Conservation (phyloP, 2,888 invertebrate species). For the Ganaspis brasiliensis region DNA sequence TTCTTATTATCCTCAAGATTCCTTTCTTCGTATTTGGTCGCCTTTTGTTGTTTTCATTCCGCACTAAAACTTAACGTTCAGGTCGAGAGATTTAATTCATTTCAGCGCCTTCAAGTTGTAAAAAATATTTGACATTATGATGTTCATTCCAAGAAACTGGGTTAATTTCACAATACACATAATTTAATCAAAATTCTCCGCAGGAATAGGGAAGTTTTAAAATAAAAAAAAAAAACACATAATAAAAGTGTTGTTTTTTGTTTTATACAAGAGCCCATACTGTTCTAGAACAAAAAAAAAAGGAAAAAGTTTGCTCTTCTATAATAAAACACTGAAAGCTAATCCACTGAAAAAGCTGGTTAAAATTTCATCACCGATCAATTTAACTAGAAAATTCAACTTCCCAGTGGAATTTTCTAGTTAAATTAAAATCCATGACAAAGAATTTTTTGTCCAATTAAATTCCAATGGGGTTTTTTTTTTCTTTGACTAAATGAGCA, state of each 20-base stretch:
- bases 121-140: conserved; percentile 14
- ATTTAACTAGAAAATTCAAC: too few species aligned
- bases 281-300: too few species aligned
- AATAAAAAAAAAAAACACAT: background rate
- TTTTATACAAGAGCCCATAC: too few species aligned
- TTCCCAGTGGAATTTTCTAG: too few species aligned
- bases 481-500: background rate
- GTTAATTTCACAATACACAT: background rate
- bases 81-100: conserved; percentile 15
- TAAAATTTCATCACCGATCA: too few species aligned
- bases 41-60: background rate
- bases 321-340: too few species aligned
- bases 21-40: background rate
- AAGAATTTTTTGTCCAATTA: background rate
- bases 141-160: background rate
- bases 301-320: too few species aligned
- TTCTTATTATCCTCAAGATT: conserved; percentile 1
- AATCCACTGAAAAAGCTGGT: too few species aligned
- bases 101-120: background rate
- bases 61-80: conserved; percentile 17
- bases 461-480: background rate
- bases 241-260: too few species aligned
- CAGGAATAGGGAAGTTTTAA: background rate
- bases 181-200: background rate
- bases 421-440: too few species aligned